Base-by-base conservation (phyloP, 2,888 invertebrate species). In the Stenichneumon culpator region DNA sequence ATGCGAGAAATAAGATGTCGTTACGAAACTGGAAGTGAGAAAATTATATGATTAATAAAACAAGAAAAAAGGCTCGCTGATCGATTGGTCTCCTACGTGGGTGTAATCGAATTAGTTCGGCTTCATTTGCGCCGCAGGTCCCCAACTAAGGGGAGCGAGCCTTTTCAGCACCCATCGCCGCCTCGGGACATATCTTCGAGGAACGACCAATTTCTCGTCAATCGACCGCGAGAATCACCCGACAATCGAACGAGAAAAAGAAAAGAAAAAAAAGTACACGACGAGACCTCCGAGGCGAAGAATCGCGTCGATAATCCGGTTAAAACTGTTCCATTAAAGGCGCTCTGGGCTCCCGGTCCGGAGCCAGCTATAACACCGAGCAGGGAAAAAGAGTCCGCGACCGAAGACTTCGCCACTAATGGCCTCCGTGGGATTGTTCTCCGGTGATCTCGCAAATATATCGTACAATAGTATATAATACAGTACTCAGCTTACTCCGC, bases 241-340 rank as follows among this genome's bases (percentile, higher is more conserved):
- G 50, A 70, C 39, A 54, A 69, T 54, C n/a, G 28, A 60, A 19
- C 28, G 28, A 28, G 47, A 25, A 11, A 36, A 79, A 16, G 28
- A 39, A 52, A 52, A 47, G 36, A 2, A 39, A 54, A 28, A 19
- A 54, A 72, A 73, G 36, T 14, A 25, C 14, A 57, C 57, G 25
- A 9, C 11, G 32, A 25, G 74, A 80, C 57, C 67, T 50, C 57
- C 39, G 44, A 32, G 50, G 75, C 28, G 25, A 65, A 72, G n/a
- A 67, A 52, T 52, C 65, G 19, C 54, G 25, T 70, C 75, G 65
- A 80, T 84, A 77, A 84, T 75, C 83, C 79, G 47, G 63, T 79
- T 75, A 65, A 73, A 83, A 75, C 79, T 79, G 47, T 44, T 79
- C 70, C 83, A 83, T 79, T 83, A 79, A 65, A 44, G 70, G 47